Evolutionary conservation across 2,113 vertebrate genomes (phyloP), one percentile per base, ranked within the genome.

Genomic region (Scomber scombrus): DNA sequence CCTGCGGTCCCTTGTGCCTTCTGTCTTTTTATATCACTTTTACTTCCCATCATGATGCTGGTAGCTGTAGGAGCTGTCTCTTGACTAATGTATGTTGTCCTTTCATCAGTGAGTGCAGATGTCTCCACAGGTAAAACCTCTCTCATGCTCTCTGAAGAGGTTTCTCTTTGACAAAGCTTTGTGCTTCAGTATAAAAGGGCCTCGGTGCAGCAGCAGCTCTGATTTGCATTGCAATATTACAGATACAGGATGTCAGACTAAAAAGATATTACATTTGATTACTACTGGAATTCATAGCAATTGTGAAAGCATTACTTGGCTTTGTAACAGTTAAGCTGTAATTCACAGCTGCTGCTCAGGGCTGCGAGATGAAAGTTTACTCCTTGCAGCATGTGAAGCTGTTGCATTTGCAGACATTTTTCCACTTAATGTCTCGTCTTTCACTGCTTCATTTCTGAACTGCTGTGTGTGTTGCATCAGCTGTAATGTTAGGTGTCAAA

Each of bases 1-100:
- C 89, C 84, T 46, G 61, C 77, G 50, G 88, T 84, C 85, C 84
- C 82, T 10, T 26, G 84, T 71, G 85, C 85, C 80, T 81, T 80
- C 79, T 91, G 84, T 90, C 85, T 88, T 88, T 89, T 88, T 90
- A 78, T 65, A 82, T 88, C 71, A 71, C 83, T 82, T 90, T 87
- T 79, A 71, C 82, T 88, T 83, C 75, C 86, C 80, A 75, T 86
- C 86, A 88, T 80, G 81, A 74, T 63, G 82, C 82, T 78, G 67
- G 69, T 81, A 80, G 88, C 77, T 70, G 75, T 57, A 75, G 75
- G 75, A 92, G 77, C 56, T 29, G 70, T 49, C 83, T 82, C 71
- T 57, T 82, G 70, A 85, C 76, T 82, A 85, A 81, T 84, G 63
- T 82, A 60, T 76, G 80, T 76, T 75, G 82, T 83, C 70, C 78